phyloP scores from a whole-genome alignment of 2,797 vertebrate species.

The Poeciliopsis paucimaculata region DNA sequence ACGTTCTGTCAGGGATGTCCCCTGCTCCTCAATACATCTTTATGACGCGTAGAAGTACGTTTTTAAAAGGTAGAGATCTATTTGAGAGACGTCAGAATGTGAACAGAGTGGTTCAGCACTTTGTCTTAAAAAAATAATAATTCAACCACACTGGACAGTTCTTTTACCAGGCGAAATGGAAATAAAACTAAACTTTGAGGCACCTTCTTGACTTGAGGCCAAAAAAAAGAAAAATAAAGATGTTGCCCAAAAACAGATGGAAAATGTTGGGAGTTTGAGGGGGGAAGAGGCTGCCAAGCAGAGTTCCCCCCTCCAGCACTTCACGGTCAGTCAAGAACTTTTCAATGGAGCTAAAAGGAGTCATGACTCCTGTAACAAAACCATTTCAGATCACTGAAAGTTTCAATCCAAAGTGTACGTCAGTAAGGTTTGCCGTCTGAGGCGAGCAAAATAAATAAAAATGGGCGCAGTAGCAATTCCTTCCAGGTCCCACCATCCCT shows the following conservation, averaged over 20 bases:
- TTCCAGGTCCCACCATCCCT: slow-evolving; percentile 36
- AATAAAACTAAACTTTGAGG: slow-evolving; percentile 49
- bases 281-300: slow-evolving; percentile 44
- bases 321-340: slow-evolving; percentile 46
- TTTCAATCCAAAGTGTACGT: slow-evolving; percentile 73
- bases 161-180: slow-evolving; percentile 69
- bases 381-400: slow-evolving; percentile 51
- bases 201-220: slow-evolving; percentile 73
- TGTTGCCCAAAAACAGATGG: slow-evolving; percentile 46
- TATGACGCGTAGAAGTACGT: slow-evolving; percentile 63
- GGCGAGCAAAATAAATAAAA: slow-evolving; percentile 34
- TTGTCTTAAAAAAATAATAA: slow-evolving; percentile 70
- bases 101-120: slow-evolving; percentile 81
- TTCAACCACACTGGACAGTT: slow-evolving; percentile 77
- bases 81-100: slow-evolving; percentile 81
- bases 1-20: slow-evolving; percentile 45
- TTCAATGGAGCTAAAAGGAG: slow-evolving; percentile 50
- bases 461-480: slow-evolving; percentile 46
- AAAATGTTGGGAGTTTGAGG: slow-evolving; percentile 30
- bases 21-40: slow-evolving; percentile 51
- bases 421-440: slow-evolving; percentile 17
- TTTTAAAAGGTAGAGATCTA: slow-evolving; percentile 73
- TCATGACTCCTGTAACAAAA: slow-evolving; percentile 38
- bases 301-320: slow-evolving; percentile 31
- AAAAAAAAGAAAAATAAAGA: slow-evolving; percentile 54